Evolutionary conservation across 35 echinoderm and acorn worm species (phyloP), one percentile per base, ranked within the genome.

Genomic region (Acanthaster planci): DNA sequence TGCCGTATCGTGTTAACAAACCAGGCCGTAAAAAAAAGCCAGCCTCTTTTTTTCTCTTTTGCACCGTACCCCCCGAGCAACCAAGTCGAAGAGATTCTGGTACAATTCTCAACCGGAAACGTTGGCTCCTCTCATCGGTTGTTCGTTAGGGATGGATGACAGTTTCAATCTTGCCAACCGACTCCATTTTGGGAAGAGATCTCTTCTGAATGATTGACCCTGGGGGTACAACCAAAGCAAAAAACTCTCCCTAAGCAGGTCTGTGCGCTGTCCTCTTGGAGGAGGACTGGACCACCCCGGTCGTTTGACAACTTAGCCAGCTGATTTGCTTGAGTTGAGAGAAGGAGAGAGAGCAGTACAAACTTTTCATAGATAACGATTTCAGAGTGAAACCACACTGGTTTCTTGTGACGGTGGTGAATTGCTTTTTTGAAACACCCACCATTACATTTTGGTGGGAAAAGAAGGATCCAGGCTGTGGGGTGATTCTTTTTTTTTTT

Each of bases 1-100:
- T 72, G 64, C 64, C 64, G 64, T 72, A 31, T 72, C 22, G 64
- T 72, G 64, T 72, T 72, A 72, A 21, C 42, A 12, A 72, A 72
- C 34, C 64, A 72, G 64, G 64, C 34, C 64, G 34, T 31, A 27
- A 72, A 34, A 59, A 59, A 60, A 72, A 29, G 14, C 64, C 23
- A 31, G 64, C 64, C 64, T 72, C 64, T 72, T 72, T 26, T 47
- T 47, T 72, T 72, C 10, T 72, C 23, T 72, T 31, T 72, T 21
- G 64, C 64, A 72, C 30, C 19, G 14, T 72, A 26, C 27, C n/a
- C 34, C 3, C 26, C 22, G 64, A 72, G 34, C 64, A 72, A 72
- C 12, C 64, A 72, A 72, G 14, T 72, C 14, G 64, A 29, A 72
- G 30, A 2, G 30, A 23, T 72, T 47, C 12, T n/a, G n/a, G n/a